Base-by-base conservation (phyloP, 2,113 vertebrate genomes). In the Turnix velox region DNA sequence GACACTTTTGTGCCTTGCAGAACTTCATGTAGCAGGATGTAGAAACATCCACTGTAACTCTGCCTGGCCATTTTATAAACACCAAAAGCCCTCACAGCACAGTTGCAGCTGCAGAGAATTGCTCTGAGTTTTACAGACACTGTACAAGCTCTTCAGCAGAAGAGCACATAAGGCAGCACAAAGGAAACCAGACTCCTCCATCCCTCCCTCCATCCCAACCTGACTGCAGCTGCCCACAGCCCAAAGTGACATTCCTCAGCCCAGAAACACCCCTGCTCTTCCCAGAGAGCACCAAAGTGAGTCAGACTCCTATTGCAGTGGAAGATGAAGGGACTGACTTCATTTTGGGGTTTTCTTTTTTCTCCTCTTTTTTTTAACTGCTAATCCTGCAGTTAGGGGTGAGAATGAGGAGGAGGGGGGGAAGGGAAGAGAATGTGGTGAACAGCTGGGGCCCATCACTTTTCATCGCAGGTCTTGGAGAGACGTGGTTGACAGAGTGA, bases 361-460 rank as follows among this genome's bases (percentile, higher is more conserved):
- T 37, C 66, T 59, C 78, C 87, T 63, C 55, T 86, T 61, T 83
- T 55, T 67, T 83, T 55, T 67, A 92, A 91, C 87, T 88, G 63
- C 93, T 72, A 89, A 94, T 85, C 83, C 90, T 96, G 86, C 61
- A 85, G 10, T 39, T 94, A 94, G 97, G 95, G 95, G 82, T 91
- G 74, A 33, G 76, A 75, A 39, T 8, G 46, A 48, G 77, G 35
- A 48, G 77, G 35, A 75, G 95, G 91, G 96, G 96, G 97, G 97
- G 97, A 97, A 94, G 96, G 87, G 93, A 95, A 49, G 51, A 39
- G 51, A 96, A 96, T 95, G 87, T 92, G 96, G 87, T 96, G 97
- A 99, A 99, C 98, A 99, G 98, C 98, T 99, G 99, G 98, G 98
- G 96, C 98, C 98, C 98, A 99, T 99, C 99, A 99, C 99, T 99